Base-by-base conservation (phyloP, 35 echinoderm and acorn worm species). In the Nesometra sesokonis region DNA sequence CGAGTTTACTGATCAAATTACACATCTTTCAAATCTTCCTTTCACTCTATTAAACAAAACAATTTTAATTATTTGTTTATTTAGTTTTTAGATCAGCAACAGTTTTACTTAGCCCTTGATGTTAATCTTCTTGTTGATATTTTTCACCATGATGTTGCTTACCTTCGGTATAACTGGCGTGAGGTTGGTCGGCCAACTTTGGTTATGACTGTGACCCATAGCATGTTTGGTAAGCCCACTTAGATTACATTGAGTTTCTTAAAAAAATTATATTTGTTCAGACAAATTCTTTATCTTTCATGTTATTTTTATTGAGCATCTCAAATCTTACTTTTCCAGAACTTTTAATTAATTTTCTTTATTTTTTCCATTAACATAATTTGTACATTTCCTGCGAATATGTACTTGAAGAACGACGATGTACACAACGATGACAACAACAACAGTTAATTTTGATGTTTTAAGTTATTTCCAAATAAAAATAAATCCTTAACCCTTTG, bases 71-170 rank as follows among this genome's bases (percentile, higher is more conserved):
- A 57, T 89, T 29, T 85, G 15, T 90, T 33, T 57, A 3, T 32
- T 31, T 78, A 98, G 95, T 98, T 98, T 80, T 38, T 98, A 85
- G 95, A 98, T 77, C 95, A 98, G 36, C 95, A 98, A 30, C 95
- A 98, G 43, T 98, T 98, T 57, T 98, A 98, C 87, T 87, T 98
- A 33, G 95, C 95, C 81, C 92, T 98, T 46, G 95, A 98, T 82
- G 94, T 94, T 43, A 86, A 94, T 82, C 91, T 98, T 77, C 82
- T 98, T 32, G 92, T 92, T 9, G 91, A 93, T 84, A 93, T 98
- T 37, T 94, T 78, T 32, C 90, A 93, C 35, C 93, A 82, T 78
- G 95, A 98, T 38, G 37, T 98, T 9, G 88, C 87, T 0, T 98
- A 94, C 80, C 92, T 98, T 0, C 88, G 95, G n/a, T 85, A 98